A percentile compares a stretch with the other conserved stretches of the same genome.
These are phyloP conservation scores for Galerucella nymphaeae DNA, from an alignment of 2,888 invertebrate species.

Conservation along the genomic window DNA sequence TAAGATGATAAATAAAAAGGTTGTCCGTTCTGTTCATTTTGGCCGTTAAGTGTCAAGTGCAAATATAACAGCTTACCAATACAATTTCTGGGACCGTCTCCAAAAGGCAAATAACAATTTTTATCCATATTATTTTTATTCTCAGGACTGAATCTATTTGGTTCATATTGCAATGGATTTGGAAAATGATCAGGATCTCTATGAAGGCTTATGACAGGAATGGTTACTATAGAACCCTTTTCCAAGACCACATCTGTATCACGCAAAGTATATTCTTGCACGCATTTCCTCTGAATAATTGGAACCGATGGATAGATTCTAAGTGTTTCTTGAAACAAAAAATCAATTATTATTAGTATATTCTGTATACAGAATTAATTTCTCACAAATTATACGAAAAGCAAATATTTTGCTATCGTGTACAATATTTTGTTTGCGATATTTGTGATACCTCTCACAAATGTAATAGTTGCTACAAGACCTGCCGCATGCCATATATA, in stretches of 20 bases:
- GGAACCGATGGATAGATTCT: conserved; percentile 50
- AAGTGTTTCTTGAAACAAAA: conserved; percentile 43
- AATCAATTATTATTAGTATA: not conserved
- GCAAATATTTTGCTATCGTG: too few species aligned
- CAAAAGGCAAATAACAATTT: conserved; percentile 50
- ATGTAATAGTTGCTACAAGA: too few species aligned
- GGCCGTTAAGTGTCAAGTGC: too few species aligned
- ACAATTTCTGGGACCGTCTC: conserved; percentile 53
- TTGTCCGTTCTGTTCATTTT: rapidly evolving
- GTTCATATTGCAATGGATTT: conserved; percentile 51
- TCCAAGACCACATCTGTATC: conserved; percentile 48
- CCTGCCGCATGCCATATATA: too few species aligned
- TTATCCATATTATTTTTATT: conserved; percentile 40
- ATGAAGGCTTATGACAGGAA: conserved; percentile 47
- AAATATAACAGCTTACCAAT: conserved; percentile 48
- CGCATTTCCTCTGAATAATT: conserved; percentile 45
- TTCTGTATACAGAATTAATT: not conserved
- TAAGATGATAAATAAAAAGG: not conserved
- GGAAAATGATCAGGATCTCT: conserved; percentile 50
- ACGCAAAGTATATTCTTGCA: conserved; percentile 49
- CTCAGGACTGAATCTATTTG: conserved; percentile 50
- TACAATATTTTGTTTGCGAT: too few species aligned
- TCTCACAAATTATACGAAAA: not conserved
- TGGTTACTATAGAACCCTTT: conserved; percentile 47
- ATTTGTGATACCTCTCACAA: too few species aligned